Conservation (phyloP, 2,888 invertebrate species). For the Sphaerophoria rueppellii region DNA sequence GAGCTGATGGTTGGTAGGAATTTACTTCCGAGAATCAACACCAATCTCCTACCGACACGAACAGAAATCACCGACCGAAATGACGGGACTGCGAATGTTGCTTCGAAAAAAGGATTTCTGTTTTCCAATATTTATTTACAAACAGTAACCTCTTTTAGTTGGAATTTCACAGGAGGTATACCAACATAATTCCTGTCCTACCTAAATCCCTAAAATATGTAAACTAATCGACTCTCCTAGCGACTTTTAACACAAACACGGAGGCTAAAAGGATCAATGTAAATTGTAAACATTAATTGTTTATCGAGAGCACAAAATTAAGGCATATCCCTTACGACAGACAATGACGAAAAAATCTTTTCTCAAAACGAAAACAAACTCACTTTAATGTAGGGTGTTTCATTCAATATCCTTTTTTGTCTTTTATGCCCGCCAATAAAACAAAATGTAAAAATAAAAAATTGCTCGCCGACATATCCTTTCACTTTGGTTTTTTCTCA, state of each 20-base stretch:
- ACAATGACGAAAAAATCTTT: slow-evolving; percentile 20
- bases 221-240: slow-evolving; percentile 65
- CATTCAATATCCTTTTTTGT: slow-evolving; percentile 27
- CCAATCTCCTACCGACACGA: slow-evolving; percentile 16
- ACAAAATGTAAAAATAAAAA: neutral
- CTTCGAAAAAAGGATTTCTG: slow-evolving; percentile 44
- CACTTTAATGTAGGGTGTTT: slow-evolving; percentile 26
- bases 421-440: too few species aligned
- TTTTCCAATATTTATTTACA: slow-evolving; percentile 35
- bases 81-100: neutral
- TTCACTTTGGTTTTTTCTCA: neutral
- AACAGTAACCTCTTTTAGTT: slow-evolving; percentile 54
- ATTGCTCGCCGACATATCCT: neutral
- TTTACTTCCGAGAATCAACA: slow-evolving; percentile 60
- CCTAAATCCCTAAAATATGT: slow-evolving; percentile 22
- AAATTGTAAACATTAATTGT: slow-evolving; percentile 38
- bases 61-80: neutral
- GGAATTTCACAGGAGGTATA: slow-evolving; percentile 36
- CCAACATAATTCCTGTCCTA: too few species aligned
- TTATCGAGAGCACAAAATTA: slow-evolving; percentile 55
- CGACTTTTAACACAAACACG: slow-evolving; percentile 67
- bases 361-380: slow-evolving; percentile 52
- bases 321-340: slow-evolving; percentile 40
- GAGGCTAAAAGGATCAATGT: slow-evolving; percentile 46
- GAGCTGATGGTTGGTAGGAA: slow-evolving; percentile 43